Evolutionary conservation across 2,888 invertebrate genomes (phyloP), one percentile per base, ranked within the genome.

Genomic region (Drosophila borealis): DNA sequence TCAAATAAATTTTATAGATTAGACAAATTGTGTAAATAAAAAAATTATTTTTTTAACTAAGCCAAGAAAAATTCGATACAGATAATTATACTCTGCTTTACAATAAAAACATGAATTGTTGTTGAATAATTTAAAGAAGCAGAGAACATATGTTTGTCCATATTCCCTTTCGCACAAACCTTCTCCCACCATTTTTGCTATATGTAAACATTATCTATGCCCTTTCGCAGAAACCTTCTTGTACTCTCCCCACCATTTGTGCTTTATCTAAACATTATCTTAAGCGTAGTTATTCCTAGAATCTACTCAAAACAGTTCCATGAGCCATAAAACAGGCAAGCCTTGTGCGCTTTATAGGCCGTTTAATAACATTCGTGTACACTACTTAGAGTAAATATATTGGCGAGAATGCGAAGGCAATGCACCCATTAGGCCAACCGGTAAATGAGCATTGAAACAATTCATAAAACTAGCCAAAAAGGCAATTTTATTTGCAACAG

Each of bases 391-490:
- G 66, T 14, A 39, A 66, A 54, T 67, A 19, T 65, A 56, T 65
- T 65, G 66, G n/a, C 39, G n/a, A 17, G 37, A 46, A 46, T 34
- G 19, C 37, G 50, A 66, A 68, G 87, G 78, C 85, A 87, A 78
- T 84, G 87, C 88, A 84, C 72, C 85, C 85, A 87, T 88, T 88
- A 88, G 70, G 70, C 66, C 68, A 68, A 74, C 83, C 83, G 88
- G 85, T 83, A 88, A 85, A 85, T 82, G 83, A 80, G 86, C 83
- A 85, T 83, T 85, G 86, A 85, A 88, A 78, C 88, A 85, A 88
- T 85, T 85, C 85, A 85, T 85, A 83, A 85, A 85, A 85, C 78
- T 73, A 71, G 62, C 80, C 81, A 82, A 84, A 78, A 73, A 49
- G 66, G 34, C 74, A 69, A 72, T 84, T 84, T 80, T 62, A 87